Base-by-base conservation (phyloP, 2,888 invertebrate genomes). In the Aphrophora alni region DNA sequence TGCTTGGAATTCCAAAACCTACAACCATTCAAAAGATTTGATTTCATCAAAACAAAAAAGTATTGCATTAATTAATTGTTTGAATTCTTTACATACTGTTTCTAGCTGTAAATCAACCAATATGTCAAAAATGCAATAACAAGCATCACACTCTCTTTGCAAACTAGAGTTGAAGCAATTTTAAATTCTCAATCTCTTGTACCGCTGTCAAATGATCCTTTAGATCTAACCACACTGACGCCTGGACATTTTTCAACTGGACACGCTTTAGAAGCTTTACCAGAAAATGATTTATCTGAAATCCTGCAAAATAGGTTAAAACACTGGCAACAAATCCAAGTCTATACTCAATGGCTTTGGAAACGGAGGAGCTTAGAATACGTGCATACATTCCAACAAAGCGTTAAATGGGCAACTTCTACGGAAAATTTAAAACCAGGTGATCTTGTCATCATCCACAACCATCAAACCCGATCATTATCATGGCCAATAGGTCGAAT, bases 401-500 rank as follows among this genome's bases (percentile, higher is more conserved):
- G 33, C 3, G 5, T 33, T 3, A 33, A 33, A 8, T 3, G 33
- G 3, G 3, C 33, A 33, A 33, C 33, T 33, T 8, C 33, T 33
- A 5, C 33, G 3, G 33, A 33, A 33, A 33, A 33, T 33, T 5
- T 33, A 33, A 33, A 33, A 33, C 3, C 8, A 5, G 33, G 33
- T 5, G 33, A 33, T 33, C 8, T 33, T 3, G 86, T 86, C 17
- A 27, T 87, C 3, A 33, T 33, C 3, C 33, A 33, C 8, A 33
- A 33, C 33, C 33, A 33, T 33, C 3, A 33, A 33, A 33, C 33
- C 8, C 33, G 33, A 5, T 8, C 33, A 8, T 8, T 33, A 3
- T 3, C 33, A 5, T 33, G 33, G 33, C 33, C 33, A 33, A 75
- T 85, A 2, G 86, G 85, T 0, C 69, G 83, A 76, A 79, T 87